Conservation (phyloP, 1,140 invertebrate genomes). For the Apis mellifera region DNA sequence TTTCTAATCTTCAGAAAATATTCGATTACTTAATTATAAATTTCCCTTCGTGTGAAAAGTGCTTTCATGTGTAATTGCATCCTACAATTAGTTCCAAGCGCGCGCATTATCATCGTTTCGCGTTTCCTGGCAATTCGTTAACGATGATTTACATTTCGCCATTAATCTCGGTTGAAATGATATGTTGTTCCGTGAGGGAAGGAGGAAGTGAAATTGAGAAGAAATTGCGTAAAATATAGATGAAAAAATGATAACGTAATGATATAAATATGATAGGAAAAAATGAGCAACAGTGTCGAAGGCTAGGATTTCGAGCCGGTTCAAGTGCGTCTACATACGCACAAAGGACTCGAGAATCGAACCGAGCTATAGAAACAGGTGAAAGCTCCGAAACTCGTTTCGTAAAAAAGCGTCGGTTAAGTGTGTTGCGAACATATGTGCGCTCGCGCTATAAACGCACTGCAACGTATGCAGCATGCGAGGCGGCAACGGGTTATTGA, state of each 20-base stretch:
- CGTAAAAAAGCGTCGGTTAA: conserved; percentile 36
- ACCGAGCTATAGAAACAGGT: conserved; percentile 29
- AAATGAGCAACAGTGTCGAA: neutral
- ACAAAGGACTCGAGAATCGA: neutral
- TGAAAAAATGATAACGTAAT: too few relatives aligned
- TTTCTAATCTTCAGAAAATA: neutral
- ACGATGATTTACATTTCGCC: conserved; percentile 3
- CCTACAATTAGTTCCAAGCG: conserved; percentile 20
- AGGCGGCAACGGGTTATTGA: conserved; percentile 68
- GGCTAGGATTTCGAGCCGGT: neutral
- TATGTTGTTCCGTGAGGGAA: neutral
- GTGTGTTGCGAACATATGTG: conserved; percentile 37
- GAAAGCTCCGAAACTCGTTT: conserved; percentile 56
- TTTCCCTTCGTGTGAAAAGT: neutral
- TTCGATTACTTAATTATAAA: neutral
- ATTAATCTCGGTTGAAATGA: neutral
- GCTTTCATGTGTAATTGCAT: conserved; percentile 9
- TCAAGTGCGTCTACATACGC: neutral
- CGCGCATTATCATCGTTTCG: conserved; percentile 10
- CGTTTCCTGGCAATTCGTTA: conserved; percentile 14
- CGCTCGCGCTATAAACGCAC: conserved; percentile 35
- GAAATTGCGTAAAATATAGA: neutral
- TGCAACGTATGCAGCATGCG: conserved; percentile 29
- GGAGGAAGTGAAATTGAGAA: neutral
- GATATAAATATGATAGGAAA: neutral